phyloP scores from a whole-genome alignment of 35 echinoderm and acorn worm genomes.

The Acanthaster planci region DNA sequence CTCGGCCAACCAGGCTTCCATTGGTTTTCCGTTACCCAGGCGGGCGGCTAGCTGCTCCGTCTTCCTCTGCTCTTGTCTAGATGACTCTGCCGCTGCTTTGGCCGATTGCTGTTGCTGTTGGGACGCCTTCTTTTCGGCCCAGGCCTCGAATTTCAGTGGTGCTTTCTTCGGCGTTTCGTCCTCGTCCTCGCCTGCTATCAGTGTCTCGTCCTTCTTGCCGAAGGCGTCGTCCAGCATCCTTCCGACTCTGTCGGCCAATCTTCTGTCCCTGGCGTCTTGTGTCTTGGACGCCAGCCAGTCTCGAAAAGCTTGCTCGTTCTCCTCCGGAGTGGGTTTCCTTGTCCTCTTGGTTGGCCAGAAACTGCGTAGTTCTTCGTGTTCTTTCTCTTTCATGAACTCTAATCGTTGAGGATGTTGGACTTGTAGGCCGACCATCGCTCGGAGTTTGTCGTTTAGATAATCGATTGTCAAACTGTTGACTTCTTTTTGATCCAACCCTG shows the following conservation, averaged over 20 bases:
- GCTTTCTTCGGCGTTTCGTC: background rate
- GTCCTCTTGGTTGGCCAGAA: background rate
- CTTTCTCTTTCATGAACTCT: conserved; percentile 15
- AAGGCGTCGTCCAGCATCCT: conserved; percentile 73
- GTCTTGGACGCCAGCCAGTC: conserved; percentile 64
- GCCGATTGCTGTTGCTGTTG: background rate
- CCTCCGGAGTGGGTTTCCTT: conserved; percentile 60
- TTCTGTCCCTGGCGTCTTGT: conserved; percentile 68
- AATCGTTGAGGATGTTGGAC: conserved; percentile 21
- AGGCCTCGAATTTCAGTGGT: conserved; percentile 58
- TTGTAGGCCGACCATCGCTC: conserved; percentile 1
- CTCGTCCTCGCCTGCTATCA: background rate
- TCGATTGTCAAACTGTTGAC: background rate
- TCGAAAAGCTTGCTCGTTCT: conserved; percentile 59
- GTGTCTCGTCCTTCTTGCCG: conserved; percentile 53
- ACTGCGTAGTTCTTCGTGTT: background rate
- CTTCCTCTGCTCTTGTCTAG: conserved; percentile 25
- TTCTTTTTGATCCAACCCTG: background rate
- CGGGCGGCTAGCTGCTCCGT: background rate
- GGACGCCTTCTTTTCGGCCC: conserved; percentile 54
- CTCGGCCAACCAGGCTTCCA: conserved; percentile 36
- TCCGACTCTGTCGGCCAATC: conserved; percentile 55
- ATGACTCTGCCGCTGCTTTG: background rate
- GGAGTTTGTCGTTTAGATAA: conserved; percentile 20
- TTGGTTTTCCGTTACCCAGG: background rate